Evolutionary conservation across 2,888 invertebrate genomes (phyloP).

Genomic region (Dichetophora obliterata): DNA sequence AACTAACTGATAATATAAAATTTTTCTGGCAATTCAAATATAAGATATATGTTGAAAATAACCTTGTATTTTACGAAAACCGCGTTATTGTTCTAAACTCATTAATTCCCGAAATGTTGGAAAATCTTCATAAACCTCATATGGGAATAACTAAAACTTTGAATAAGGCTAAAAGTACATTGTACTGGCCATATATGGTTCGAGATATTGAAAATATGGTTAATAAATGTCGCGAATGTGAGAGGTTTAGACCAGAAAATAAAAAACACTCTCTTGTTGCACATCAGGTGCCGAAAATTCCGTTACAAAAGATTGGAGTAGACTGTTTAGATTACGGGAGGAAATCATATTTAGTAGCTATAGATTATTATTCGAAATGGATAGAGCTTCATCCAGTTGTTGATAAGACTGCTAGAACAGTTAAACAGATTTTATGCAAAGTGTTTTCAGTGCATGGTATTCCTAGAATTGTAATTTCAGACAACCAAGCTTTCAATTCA

Average conservation of each 20-base stretch:
- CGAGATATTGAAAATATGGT: constrained; percentile 18
- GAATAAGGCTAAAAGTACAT: constrained; percentile 33
- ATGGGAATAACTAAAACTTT: constrained; percentile 38
- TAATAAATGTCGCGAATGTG: constrained; percentile 29
- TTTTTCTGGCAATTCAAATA: constrained; percentile 38
- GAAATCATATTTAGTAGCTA: no score
- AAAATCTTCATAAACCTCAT: constrained; percentile 35
- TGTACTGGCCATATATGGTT: background rate
- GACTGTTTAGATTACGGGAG: constrained; percentile 35
- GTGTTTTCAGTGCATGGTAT: constrained; percentile 39
- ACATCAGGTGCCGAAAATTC: constrained; percentile 19
- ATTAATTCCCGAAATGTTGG: constrained; percentile 32
- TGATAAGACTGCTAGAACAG: constrained; percentile 28
- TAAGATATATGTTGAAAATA: constrained; percentile 39
- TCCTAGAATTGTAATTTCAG: constrained; percentile 34
- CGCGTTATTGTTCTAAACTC: constrained; percentile 36
- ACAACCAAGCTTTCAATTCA: constrained; percentile 39
- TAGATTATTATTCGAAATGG: constrained; percentile 41
- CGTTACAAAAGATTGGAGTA: constrained; percentile 27
- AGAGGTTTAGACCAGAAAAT: constrained; percentile 35
- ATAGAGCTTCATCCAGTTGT: constrained; percentile 21
- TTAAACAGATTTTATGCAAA: background rate
- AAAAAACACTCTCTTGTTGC: constrained; percentile 27
- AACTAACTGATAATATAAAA: constrained; percentile 35
- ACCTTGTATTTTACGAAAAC: constrained; percentile 16